Conservation (phyloP, 1,140 invertebrate genomes). For the Trichonephila inaurata region DNA sequence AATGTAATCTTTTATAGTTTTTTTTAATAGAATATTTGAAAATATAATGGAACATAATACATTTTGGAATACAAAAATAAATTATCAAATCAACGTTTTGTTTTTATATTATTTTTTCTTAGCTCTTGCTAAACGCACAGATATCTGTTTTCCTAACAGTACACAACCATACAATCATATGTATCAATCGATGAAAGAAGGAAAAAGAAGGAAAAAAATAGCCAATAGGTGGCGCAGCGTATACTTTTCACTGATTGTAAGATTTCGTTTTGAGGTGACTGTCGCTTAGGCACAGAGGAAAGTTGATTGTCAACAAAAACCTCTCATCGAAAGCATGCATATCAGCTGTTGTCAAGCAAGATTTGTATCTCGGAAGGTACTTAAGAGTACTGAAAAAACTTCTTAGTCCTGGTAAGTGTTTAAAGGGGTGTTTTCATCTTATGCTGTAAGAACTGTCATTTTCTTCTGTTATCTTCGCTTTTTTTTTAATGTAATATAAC, state of each 20-base stretch:
- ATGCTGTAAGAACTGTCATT: neutral
- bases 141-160: neutral
- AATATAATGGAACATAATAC: too few relatives aligned
- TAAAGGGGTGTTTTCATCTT: neutral
- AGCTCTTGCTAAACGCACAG: too few relatives aligned
- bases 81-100: too few relatives aligned
- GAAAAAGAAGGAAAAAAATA: neutral
- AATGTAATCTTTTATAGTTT: too few relatives aligned
- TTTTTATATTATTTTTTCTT: too few relatives aligned
- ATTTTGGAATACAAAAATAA: too few relatives aligned
- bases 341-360: conserved; percentile 42
- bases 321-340: neutral
- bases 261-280: neutral
- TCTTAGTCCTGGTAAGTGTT: neutral
- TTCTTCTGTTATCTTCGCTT: neutral
- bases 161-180: neutral
- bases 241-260: neutral
- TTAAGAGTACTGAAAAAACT: neutral
- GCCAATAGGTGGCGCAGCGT: neutral
- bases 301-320: conserved; percentile 28
- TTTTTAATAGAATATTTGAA: too few relatives aligned
- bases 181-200: conserved; percentile 11
- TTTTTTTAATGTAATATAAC: neutral
- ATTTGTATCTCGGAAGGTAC: conserved; percentile 13
- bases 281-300: conserved; percentile 32